Percentiles rank a stretch among this genome's conserved stretches.
Evolutionary conservation across 1,140 invertebrate species (phyloP).

Genomic region (Bombus pascuorum): DNA sequence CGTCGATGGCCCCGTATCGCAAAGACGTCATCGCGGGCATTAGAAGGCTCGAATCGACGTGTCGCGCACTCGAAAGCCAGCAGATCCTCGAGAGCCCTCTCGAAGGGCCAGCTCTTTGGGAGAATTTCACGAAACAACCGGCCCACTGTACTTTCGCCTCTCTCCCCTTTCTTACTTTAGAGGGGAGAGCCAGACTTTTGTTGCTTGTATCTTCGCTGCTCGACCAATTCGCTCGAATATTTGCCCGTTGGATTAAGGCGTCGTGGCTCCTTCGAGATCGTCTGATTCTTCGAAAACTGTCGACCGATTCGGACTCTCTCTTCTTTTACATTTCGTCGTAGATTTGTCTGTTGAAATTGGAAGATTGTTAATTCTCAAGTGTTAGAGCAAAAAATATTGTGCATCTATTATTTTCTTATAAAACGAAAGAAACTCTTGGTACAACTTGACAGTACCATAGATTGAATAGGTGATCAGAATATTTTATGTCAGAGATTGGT

Average conservation of each 20-base stretch:
- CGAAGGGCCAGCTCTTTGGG: conserved; percentile 38
- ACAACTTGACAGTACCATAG: too few species aligned
- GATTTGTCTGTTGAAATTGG: neutral
- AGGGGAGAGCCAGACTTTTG: conserved; percentile 12
- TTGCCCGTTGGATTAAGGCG: neutral
- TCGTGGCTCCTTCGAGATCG: neutral
- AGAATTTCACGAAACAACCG: conserved; percentile 66
- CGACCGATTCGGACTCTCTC: too few species aligned
- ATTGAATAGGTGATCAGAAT: too few species aligned
- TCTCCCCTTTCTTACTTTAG: neutral
- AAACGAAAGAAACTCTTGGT: too few species aligned
- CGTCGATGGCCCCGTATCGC: conserved; percentile 50
- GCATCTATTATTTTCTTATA: too few species aligned
- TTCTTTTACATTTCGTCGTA: neutral
- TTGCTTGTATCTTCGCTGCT: conserved; percentile 4
- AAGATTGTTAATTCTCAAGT: neutral
- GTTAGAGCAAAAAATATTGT: rapidly evolving
- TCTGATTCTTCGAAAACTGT: neutral
- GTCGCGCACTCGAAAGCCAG: conserved; percentile 41
- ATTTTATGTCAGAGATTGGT: too few species aligned
- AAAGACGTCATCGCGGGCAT: conserved; percentile 64
- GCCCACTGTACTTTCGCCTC: conserved; percentile 46
- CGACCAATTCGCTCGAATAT: neutral
- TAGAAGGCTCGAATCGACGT: conserved; percentile 58
- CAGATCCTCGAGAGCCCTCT: conserved; percentile 45